Base-by-base conservation (phyloP, 2,888 invertebrate species). In the Cactoblastis cactorum region DNA sequence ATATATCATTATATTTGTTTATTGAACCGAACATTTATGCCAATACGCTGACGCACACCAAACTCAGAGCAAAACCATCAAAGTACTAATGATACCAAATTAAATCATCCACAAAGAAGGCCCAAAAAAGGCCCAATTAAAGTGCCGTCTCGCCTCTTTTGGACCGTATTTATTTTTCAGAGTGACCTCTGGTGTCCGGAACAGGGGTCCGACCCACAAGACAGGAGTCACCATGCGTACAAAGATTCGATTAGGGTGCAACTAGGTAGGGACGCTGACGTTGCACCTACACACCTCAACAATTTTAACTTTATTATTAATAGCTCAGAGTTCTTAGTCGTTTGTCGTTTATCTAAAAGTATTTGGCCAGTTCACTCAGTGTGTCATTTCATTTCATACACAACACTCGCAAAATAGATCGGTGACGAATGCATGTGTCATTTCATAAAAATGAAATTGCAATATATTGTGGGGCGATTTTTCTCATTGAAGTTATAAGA, bases 241-340 rank as follows among this genome's bases (percentile, higher is more conserved):
- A 78, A 77, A 79, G 67, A 89, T 88, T 88, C 83, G 86, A 89
- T 89, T 88, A 89, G 89, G 89, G 87, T 83, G 85, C 85, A 84
- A 71, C 71, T 75, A 75, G 85, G 85, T 75, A 75, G 85, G 85
- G 87, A 74, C 72, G 78, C 84, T 81, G 85, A 82, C 84, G 71
- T 67, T 82, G 87, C 87, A 86, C 71, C 71, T 67, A 65, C 66
- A 60, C 61, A 58, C 54, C 62, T 64, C 53, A 65, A 52, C 45
- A 59, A 64, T 17, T 41, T 15, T 12, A 17, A 41, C 37, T 9
- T 5, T 38, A 48, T 6, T 38, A 3, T 4, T 9, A 0, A 17
- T 0, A 18, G n/a, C 12, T 5, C 38, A 48, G 32, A 37, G 15
- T 6, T 12, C 12, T 58, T 0, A 0, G 32, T 33, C 32, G 45